Percentiles rank a stretch among this genome's conserved stretches.
phyloP scores from a whole-genome alignment of 2,888 invertebrate species.

The Ptilodon capucinus region DNA sequence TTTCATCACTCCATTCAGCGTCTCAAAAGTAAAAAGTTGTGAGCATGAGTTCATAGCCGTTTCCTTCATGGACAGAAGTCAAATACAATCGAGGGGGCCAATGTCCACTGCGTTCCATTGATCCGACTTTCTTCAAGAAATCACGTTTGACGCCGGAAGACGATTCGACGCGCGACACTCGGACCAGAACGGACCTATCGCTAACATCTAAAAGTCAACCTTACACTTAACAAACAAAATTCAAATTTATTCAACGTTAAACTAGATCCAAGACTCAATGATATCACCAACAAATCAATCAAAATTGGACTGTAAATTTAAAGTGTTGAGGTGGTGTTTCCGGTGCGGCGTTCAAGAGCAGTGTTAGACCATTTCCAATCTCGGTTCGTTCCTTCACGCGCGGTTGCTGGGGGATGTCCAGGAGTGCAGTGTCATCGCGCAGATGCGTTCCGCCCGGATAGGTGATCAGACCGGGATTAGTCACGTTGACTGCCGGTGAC shows the following conservation, averaged over 20 bases:
- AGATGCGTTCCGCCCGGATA: conserved; percentile 75
- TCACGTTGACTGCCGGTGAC: conserved; percentile 17
- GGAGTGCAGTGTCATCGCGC: conserved; percentile 64
- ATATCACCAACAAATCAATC: neutral
- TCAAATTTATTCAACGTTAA: neutral
- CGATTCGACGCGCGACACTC: conserved; percentile 72
- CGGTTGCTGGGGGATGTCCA: conserved; percentile 55
- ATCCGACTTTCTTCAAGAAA: conserved; percentile 79
- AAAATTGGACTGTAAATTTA: conserved; percentile 17
- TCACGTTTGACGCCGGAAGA: conserved; percentile 80
- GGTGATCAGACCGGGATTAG: conserved; percentile 47
- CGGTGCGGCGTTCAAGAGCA: conserved; percentile 21
- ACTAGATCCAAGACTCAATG: neutral
- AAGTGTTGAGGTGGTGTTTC: conserved; percentile 11
- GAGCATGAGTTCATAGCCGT: conserved; percentile 35
- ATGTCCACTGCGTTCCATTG: conserved; percentile 76
- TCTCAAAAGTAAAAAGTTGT: conserved; percentile 35
- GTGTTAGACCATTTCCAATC: conserved; percentile 58
- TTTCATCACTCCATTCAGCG: conserved; percentile 43
- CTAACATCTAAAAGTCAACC: conserved; percentile 29
- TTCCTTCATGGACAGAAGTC: conserved; percentile 36
- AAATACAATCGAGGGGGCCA: conserved; percentile 67
- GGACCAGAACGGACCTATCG: conserved; percentile 61
- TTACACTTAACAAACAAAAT: conserved; percentile 4
- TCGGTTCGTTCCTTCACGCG: conserved; percentile 60